A percentile compares a stretch with the other conserved stretches of the same genome.
Evolutionary conservation across 2,113 vertebrate genomes (phyloP).

Genomic region (Zosterops hypoxanthus): DNA sequence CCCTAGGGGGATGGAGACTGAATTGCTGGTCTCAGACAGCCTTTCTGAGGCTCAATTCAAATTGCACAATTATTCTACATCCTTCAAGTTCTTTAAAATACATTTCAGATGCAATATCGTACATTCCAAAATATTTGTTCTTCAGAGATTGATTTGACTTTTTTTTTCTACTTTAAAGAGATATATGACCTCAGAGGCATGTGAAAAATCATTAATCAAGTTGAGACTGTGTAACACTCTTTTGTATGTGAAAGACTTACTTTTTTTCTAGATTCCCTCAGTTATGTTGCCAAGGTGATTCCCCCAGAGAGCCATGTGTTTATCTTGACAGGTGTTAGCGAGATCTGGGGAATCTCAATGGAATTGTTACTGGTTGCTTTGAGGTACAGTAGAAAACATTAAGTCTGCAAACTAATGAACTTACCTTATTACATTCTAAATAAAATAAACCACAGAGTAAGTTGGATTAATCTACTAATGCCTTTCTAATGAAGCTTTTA

Average conservation of each 20-base stretch:
- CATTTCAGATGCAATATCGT: constrained; percentile 33
- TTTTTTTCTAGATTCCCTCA: constrained; percentile 65
- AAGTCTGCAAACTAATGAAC: constrained; percentile 75
- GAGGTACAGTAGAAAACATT: constrained; percentile 76
- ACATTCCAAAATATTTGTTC: constrained; percentile 52
- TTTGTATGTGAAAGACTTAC: constrained; percentile 48
- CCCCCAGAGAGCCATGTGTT: constrained; percentile 73
- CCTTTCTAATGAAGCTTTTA: constrained; percentile 77
- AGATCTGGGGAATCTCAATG: constrained; percentile 68
- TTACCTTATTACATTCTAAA: constrained; percentile 73
- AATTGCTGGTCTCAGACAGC: constrained; percentile 27
- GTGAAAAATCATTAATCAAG: constrained; percentile 66
- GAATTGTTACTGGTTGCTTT: constrained; percentile 72
- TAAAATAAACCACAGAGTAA: constrained; percentile 70
- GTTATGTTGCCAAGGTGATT: constrained; percentile 69
- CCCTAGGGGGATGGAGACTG: constrained; percentile 19
- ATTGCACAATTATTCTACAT: constrained; percentile 47
- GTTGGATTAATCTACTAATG: constrained; percentile 75
- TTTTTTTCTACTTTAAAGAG: constrained; percentile 9
- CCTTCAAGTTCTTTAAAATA: constrained; percentile 37
- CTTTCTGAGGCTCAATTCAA: constrained; percentile 48
- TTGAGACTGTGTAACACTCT: constrained; percentile 17
- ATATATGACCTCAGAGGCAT: constrained; percentile 53
- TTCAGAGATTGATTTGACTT: constrained; percentile 24
- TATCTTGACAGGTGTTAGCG: constrained; percentile 80